These are phyloP conservation scores for Ptychobarbus kaznakovi DNA, from an alignment of 2,797 vertebrate species.

Conservation along the genomic window DNA sequence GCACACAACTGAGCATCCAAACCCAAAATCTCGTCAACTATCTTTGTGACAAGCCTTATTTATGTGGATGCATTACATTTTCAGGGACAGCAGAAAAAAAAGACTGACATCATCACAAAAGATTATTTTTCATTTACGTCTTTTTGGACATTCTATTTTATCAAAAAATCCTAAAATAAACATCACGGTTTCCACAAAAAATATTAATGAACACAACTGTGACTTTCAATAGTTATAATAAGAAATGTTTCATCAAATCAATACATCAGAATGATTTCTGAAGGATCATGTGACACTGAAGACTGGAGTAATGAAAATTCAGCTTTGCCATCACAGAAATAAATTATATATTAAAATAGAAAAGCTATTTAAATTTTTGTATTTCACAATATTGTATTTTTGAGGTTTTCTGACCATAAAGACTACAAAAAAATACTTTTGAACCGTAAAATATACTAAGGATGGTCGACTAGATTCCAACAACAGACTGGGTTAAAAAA, in stretches of 20 bases:
- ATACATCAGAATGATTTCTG: not conserved
- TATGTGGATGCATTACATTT: not conserved
- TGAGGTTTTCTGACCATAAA: no score
- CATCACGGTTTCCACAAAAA: not conserved
- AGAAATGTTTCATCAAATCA: not conserved
- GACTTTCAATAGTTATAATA: not conserved
- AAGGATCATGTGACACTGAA: not conserved
- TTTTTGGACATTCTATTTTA: not conserved
- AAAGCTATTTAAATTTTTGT: not conserved
- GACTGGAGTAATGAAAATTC: not conserved
- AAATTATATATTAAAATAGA: not conserved
- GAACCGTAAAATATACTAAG: not conserved
- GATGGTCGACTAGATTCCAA: not conserved
- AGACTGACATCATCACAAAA: not conserved
- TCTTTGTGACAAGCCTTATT: not conserved
- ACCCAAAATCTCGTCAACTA: not conserved
- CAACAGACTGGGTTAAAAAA: slow-evolving; percentile 1
- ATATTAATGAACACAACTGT: not conserved
- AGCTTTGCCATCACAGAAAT: not conserved
- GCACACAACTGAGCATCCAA: not conserved
- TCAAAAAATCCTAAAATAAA: not conserved
- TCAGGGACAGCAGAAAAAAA: not conserved
- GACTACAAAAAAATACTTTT: not conserved
- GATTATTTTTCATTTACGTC: not conserved
- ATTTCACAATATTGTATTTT: not conserved